Evolutionary conservation across 2,113 vertebrate species (phyloP).

Genomic region (Chlorocebus sabaeus): DNA sequence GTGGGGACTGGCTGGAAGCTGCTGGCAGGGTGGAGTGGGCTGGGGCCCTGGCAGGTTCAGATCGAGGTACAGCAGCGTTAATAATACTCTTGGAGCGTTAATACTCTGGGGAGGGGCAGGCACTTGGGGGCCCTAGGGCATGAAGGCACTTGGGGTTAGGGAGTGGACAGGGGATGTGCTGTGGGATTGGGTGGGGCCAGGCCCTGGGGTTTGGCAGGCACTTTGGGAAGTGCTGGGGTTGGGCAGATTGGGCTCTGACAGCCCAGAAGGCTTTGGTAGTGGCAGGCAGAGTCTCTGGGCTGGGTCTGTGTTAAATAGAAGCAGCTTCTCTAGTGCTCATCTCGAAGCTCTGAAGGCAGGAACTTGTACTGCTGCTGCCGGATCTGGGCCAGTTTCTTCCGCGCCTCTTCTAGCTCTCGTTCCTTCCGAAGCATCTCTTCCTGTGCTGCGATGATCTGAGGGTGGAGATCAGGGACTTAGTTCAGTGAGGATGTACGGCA

Average conservation of each 20-base stretch:
- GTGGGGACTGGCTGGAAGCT: constrained; percentile 56
- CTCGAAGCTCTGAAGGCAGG: constrained; percentile 94
- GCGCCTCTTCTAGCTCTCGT: constrained; percentile 93
- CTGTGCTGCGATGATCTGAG: constrained; percentile 96
- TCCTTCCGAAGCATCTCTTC: constrained; percentile 99
- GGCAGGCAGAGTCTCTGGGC: constrained; percentile 73
- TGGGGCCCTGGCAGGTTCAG: constrained; percentile 59
- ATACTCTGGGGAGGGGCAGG: constrained; percentile 69
- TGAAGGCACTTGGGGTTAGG: constrained; percentile 72
- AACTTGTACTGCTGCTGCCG: constrained; percentile 99
- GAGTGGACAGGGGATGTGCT: not conserved
- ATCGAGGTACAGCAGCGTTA: constrained; percentile 67
- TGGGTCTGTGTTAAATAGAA: constrained; percentile 46
- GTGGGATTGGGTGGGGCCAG: constrained; percentile 59
- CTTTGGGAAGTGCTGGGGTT: constrained; percentile 73
- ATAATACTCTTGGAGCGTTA: constrained; percentile 74
- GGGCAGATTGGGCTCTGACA: constrained; percentile 43
- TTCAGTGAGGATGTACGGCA: not conserved
- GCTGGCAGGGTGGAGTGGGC: constrained; percentile 32
- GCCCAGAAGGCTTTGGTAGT: constrained; percentile 73
- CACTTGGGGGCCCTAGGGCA: constrained; percentile 67
- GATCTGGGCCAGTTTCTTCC: constrained; percentile 96
- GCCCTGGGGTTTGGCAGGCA: constrained; percentile 59
- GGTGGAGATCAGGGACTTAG: not conserved
- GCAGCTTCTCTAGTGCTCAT: constrained; percentile 83